A percentile compares a stretch with the other conserved stretches of the same genome.
phyloP scores from a whole-genome alignment of 2,113 vertebrate species.

The Epinephelus fuscoguttatus region DNA sequence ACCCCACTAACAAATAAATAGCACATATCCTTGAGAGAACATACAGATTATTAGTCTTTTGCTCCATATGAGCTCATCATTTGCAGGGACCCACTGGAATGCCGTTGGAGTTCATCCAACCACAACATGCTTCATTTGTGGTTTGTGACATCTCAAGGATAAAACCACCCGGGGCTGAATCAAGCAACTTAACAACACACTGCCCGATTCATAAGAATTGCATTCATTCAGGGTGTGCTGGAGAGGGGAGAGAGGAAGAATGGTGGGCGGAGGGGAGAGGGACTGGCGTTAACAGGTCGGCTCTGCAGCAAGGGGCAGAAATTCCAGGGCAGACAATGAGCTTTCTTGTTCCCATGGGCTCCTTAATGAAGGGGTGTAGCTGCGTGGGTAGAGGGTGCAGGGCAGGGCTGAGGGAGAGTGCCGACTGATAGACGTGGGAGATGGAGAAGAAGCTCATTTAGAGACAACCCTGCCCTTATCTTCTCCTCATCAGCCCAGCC shows the following conservation, averaged over 20 bases:
- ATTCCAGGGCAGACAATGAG: conserved; percentile 81
- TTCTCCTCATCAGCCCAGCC: conserved; percentile 66
- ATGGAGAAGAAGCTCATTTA: conserved; percentile 75
- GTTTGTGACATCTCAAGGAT: conserved; percentile 70
- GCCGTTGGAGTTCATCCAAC: conserved; percentile 53
- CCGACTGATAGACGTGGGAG: conserved; percentile 78
- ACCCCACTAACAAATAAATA: conserved; percentile 33
- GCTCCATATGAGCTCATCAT: conserved; percentile 41
- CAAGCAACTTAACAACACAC: conserved; percentile 66
- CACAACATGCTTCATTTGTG: conserved; percentile 62
- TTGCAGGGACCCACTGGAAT: conserved; percentile 15
- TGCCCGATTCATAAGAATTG: conserved; percentile 68
- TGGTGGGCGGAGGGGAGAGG: conserved; percentile 72
- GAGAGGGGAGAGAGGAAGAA: conserved; percentile 68
- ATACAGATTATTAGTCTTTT: conserved; percentile 27
- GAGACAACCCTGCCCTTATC: conserved; percentile 75
- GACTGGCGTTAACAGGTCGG: conserved; percentile 82
- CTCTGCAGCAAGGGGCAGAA: conserved; percentile 75
- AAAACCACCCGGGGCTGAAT: conserved; percentile 61
- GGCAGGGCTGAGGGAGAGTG: conserved; percentile 59
- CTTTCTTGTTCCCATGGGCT: conserved; percentile 81
- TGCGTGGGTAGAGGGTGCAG: conserved; percentile 69
- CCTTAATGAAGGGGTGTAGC: conserved; percentile 81
- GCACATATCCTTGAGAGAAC: conserved; percentile 1
- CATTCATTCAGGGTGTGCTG: conserved; percentile 68